A percentile compares a stretch with the other conserved stretches of the same genome.
Evolutionary conservation across 2,888 invertebrate genomes (phyloP).

Genomic region (Anorthoa munda): DNA sequence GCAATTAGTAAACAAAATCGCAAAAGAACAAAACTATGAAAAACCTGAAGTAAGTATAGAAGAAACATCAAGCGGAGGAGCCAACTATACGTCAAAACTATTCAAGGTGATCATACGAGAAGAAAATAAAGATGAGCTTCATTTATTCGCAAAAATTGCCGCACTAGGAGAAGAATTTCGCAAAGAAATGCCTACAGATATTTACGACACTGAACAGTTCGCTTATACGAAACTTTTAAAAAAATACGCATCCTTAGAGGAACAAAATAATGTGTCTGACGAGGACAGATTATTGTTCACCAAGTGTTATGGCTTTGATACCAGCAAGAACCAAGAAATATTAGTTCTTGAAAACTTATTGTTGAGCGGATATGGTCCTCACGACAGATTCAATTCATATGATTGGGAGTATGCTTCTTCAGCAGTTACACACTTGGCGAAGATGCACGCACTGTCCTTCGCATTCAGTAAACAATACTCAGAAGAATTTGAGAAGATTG

Average conservation of each 20-base stretch:
- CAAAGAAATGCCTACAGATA: no score
- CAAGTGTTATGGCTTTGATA: constrained; percentile 68
- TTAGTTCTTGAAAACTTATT: constrained; percentile 69
- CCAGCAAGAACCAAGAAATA: constrained; percentile 4
- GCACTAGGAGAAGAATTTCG: no score
- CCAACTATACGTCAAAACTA: no score
- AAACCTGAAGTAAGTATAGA: no score
- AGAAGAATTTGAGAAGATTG: constrained; percentile 61
- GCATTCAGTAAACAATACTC: constrained; percentile 72
- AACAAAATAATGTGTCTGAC: constrained; percentile 42
- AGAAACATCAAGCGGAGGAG: no score
- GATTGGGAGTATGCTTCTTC: constrained; percentile 69
- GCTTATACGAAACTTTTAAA: constrained; percentile 56
- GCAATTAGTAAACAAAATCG: no score
- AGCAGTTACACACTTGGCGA: constrained; percentile 70
- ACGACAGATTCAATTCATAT: constrained; percentile 69
- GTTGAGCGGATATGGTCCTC: constrained; percentile 65
- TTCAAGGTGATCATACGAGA: no score
- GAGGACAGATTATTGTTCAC: constrained; percentile 34
- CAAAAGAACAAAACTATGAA: no score
- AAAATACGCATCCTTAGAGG: constrained; percentile 55
- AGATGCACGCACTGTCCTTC: constrained; percentile 77
- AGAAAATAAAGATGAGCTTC: no score
- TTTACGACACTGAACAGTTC: constrained; percentile 54
- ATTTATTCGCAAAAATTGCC: no score